Evolutionary conservation across 2,797 vertebrate species (phyloP), one percentile per base, ranked within the genome.

Genomic region (Vultur gryphus): DNA sequence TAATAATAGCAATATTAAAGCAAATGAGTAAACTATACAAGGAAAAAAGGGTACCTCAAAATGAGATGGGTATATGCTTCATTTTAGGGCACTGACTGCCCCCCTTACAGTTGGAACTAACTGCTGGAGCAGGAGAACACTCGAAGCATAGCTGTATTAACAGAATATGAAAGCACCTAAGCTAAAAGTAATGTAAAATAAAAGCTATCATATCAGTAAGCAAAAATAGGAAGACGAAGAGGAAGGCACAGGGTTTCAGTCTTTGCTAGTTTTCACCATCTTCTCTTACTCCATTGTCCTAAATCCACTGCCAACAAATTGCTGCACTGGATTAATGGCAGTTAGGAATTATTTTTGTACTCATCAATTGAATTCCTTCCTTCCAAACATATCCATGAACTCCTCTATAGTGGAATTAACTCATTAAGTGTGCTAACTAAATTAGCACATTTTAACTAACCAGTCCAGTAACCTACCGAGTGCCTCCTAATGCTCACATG

Each of bases 361-460:
- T 51, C 19, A 54, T 44, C 23, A 49, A 2, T 2, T 41, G 14
- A 84, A 84, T 87, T 73, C 19, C 10, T 61, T 83, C 57, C 11
- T 83, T 89, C 48, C 16, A 54, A 26, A 75, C 19, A n/a, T 20
- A 71, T 5, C 33, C 0, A 0, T 48, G 18, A 71, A 29, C 20
- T 65, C 13, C 39, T 61, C 37, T 77, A 14, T 5, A 41, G 43
- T 28, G 21, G 26, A 80, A 85, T 25, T 71, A 62, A 67, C 9
- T 78, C 71, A 62, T 2, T 55, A 51, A 71, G 35, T 25, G 11
- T 58, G 2, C n/a, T 41, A 72, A 65, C 10, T 88, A 72, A 89
- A 80, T 41, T 55, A 73, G 20, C 7, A 65, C 17, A 59, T 61
- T 85, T 85, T 78, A 84, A 84, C 57, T 87, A 77, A 48, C 16